Evolutionary conservation across 2,888 invertebrate genomes (phyloP), one percentile per base, ranked within the genome.

Genomic region (Parthenolecanium corni): DNA sequence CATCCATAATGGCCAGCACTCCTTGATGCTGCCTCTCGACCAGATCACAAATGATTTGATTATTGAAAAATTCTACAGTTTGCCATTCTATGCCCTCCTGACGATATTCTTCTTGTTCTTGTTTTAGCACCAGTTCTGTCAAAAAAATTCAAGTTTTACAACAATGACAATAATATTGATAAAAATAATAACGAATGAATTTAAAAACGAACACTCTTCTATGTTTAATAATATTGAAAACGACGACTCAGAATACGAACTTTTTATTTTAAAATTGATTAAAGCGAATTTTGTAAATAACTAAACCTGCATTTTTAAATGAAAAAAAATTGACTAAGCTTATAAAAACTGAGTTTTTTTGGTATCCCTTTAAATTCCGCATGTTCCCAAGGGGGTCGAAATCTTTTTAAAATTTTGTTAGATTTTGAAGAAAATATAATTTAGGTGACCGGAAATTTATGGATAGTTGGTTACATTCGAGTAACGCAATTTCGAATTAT

Each of bases 21-120:
- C 96, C 97, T 74, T 86, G 88, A 73, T 94, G 94, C 14, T 86
- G 86, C 65, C 89, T 85, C 74, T 98, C 97, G 14, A 97, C 90
- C 65, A 98, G 79, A 72, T 95, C 93, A 75, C 95, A 96, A 73
- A 97, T 96, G 64, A 86, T 78, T 74, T 95, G 87, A 78, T 98
- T 97, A 77, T 97, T 96, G 77, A 97, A 96, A 76, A 94, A 98
- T 65, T 93, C 85, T 66, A 98, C 82, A 69, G 92, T 87, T 65
- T 86, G 83, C 97, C 96, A 97, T 69, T 86, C 85, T 71, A 98
- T 96, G 57, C 96, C 97, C 73, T 98, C 97, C 24, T 85, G 81
- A 67, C 84, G 82, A 73, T 98, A 98, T 72, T 97, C 97, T 72
- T 97, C 97, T 71, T 98, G 97, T 73, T 98, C 96, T 74, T 95